A percentile compares a stretch with the other conserved stretches of the same genome.
Conservation (phyloP, 2,797 vertebrate species). For the Petrocephalus sullivani region DNA sequence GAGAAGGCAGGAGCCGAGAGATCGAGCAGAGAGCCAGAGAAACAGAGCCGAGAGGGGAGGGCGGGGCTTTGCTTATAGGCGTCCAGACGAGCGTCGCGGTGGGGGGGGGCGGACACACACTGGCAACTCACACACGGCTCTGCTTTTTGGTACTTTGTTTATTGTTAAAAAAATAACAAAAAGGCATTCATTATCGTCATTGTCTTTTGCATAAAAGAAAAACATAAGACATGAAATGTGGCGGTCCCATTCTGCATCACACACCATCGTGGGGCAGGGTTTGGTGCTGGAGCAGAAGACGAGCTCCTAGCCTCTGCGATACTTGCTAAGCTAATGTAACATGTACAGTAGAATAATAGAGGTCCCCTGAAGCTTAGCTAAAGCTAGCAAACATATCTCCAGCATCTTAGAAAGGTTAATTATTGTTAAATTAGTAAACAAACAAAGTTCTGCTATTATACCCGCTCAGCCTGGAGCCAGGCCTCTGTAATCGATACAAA, state of each 20-base stretch:
- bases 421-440: conserved; percentile 12
- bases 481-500: not conserved
- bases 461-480: not conserved
- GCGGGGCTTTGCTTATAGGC: not conserved
- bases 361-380: not conserved
- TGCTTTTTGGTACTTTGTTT: conserved; percentile 49
- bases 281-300: not conserved
- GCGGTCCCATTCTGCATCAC: not conserved
- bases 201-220: conserved; percentile 42
- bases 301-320: not conserved
- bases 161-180: conserved; percentile 53
- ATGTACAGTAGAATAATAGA: not conserved
- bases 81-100: not conserved
- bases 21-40: conserved; percentile 24
- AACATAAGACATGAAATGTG: conserved; percentile 31
- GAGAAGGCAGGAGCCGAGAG: conserved; percentile 17
- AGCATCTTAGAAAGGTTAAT: not conserved
- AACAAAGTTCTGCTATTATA: not conserved
- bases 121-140: conserved; percentile 46
- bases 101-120: conserved; percentile 37
- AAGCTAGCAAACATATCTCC: not conserved
- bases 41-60: conserved; percentile 20
- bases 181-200: conserved; percentile 22
- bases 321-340: not conserved
- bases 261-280: not conserved